These are phyloP conservation scores for Phylloscopus trochiloides DNA, from an alignment of 2,113 vertebrate species.

Conservation along the genomic window DNA sequence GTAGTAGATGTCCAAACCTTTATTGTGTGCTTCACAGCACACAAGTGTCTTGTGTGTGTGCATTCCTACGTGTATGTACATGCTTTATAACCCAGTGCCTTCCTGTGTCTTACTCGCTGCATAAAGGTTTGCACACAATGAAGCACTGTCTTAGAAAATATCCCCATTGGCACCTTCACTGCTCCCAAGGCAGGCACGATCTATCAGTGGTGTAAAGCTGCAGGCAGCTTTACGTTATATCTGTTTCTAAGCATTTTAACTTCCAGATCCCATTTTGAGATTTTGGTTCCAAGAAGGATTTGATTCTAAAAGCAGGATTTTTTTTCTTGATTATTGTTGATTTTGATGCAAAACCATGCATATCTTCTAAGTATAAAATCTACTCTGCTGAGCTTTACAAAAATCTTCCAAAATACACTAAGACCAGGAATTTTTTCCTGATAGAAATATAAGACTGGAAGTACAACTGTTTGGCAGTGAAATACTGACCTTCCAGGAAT, in stretches of 20 bases:
- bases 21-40: neutral
- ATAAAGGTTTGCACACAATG: neutral
- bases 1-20: neutral
- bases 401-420: neutral
- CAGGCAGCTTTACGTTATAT: neutral
- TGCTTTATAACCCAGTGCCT: neutral
- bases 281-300: neutral
- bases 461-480: neutral
- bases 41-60: neutral
- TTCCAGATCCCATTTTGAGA: neutral
- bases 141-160: neutral
- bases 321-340: neutral
- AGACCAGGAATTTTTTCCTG: neutral
- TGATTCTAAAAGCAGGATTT: neutral
- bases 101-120: neutral
- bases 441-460: neutral
- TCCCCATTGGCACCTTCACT: neutral
- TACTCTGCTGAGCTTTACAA: neutral
- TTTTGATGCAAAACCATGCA: neutral
- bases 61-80: fast-evolving
- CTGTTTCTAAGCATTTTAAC: neutral
- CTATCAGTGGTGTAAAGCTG: neutral
- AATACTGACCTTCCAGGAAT: neutral
- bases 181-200: neutral
- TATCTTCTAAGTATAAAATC: neutral